phyloP scores from a whole-genome alignment of 2,797 vertebrate genomes.

The Oreonectes daqikongensis region DNA sequence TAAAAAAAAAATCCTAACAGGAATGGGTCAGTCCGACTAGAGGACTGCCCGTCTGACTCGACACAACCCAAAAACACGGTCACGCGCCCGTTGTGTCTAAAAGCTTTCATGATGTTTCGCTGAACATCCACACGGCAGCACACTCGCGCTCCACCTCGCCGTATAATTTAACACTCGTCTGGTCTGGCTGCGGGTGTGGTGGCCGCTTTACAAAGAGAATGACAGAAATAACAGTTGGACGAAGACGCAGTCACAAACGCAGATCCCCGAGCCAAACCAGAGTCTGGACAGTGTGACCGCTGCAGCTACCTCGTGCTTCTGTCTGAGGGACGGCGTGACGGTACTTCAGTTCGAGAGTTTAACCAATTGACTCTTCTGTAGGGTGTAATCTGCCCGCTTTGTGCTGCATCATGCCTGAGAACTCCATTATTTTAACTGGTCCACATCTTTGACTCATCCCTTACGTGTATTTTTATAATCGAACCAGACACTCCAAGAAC shows the following conservation, averaged over 20 bases:
- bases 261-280: conserved; percentile 66
- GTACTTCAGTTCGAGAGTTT: conserved; percentile 42
- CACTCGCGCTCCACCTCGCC: conserved; percentile 15
- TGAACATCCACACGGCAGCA: background rate
- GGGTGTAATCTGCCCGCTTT: conserved; percentile 13
- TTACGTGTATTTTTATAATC: background rate
- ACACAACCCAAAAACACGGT: conserved; percentile 35
- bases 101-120: conserved; percentile 20
- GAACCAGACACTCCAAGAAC: background rate
- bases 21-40: conserved; percentile 43
- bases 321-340: conserved; percentile 39
- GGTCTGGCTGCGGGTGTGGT: conserved; percentile 72
- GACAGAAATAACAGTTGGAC: conserved; percentile 76
- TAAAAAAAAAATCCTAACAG: conserved; percentile 45
- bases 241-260: conserved; percentile 49
- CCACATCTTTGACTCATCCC: conserved; percentile 2
- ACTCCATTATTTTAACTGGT: background rate
- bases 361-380: conserved; percentile 33
- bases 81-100: conserved; percentile 10
- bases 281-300: conserved; percentile 69
- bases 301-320: conserved; percentile 33
- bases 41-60: conserved; percentile 49
- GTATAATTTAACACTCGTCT: conserved; percentile 62
- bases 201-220: conserved; percentile 53
- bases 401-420: conserved; percentile 25